These are phyloP conservation scores for Agapornis roseicollis DNA, from an alignment of 2,113 vertebrate genomes.

Conservation along the genomic window DNA sequence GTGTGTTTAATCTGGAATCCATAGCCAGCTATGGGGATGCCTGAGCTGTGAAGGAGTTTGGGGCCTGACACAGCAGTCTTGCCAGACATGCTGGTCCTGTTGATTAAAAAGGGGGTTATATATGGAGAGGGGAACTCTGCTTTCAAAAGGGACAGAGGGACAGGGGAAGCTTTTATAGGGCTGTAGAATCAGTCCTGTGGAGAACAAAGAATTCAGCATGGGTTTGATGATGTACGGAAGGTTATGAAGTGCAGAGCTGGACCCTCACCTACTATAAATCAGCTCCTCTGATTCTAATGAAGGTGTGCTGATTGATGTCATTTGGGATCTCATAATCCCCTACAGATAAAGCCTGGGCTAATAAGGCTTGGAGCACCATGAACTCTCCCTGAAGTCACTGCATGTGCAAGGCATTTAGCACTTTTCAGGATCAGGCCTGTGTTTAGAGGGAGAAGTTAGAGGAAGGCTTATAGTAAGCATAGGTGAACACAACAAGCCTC, in stretches of 20 bases:
- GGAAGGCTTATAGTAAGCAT: not conserved
- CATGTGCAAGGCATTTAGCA: not conserved
- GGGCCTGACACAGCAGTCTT: not conserved
- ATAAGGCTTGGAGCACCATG: slow-evolving; percentile 27
- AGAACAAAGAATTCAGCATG: slow-evolving; percentile 51
- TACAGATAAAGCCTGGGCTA: slow-evolving; percentile 26
- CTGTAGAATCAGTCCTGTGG: slow-evolving; percentile 30
- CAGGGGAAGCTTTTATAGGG: slow-evolving; percentile 12
- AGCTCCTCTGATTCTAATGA: slow-evolving; percentile 34
- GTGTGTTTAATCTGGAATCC: slow-evolving; percentile 29
- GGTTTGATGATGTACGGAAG: slow-evolving; percentile 46
- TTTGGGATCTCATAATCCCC: slow-evolving; percentile 30
- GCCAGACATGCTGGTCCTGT: not conserved
- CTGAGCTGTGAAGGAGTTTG: slow-evolving; percentile 14
- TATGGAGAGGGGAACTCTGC: slow-evolving; percentile 19
- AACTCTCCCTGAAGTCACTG: not conserved
- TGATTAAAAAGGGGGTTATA: slow-evolving; percentile 36
- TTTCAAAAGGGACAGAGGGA: slow-evolving; percentile 13
- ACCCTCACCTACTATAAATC: slow-evolving; percentile 28
- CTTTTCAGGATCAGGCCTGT: not conserved
- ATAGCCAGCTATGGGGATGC: not conserved
- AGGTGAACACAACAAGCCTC: not conserved
- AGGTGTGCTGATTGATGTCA: slow-evolving; percentile 32
- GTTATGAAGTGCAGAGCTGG: slow-evolving; percentile 29
- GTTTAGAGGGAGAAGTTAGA: not conserved